Percentiles rank a stretch among this genome's conserved stretches.
phyloP scores from a whole-genome alignment of 2,113 vertebrate genomes.

The Oxyruncus cristatus region DNA sequence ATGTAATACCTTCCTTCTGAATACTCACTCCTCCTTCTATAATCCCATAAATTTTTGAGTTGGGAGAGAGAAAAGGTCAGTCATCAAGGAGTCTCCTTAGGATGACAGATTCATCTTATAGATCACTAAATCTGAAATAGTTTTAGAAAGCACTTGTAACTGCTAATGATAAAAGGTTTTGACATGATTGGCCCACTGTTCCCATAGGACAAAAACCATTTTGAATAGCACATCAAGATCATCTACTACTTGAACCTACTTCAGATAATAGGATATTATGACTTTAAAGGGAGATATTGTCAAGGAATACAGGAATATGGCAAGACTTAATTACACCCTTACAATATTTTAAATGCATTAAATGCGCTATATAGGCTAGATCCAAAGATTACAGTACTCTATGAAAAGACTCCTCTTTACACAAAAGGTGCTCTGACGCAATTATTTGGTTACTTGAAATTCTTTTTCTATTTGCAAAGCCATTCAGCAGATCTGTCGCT shows the following conservation, averaged over 20 bases:
- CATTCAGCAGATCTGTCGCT: constrained; percentile 1
- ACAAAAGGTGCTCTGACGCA: background rate
- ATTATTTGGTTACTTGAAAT: constrained; percentile 29
- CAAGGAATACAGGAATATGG: background rate
- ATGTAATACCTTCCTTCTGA: background rate
- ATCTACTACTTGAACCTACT: background rate
- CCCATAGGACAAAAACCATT: background rate
- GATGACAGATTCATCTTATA: background rate
- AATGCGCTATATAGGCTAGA: constrained; percentile 2
- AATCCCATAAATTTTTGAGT: background rate
- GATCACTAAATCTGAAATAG: background rate
- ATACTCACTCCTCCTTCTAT: background rate
- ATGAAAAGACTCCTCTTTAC: background rate
- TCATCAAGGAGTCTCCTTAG: background rate
- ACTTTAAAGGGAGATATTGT: background rate
- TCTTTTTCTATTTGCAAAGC: constrained; percentile 16
- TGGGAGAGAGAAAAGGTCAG: background rate
- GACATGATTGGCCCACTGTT: background rate
- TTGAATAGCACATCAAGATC: background rate
- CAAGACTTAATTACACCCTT: constrained; percentile 32
- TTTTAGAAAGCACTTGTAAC: background rate
- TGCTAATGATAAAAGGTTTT: background rate
- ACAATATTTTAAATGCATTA: background rate
- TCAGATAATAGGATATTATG: background rate
- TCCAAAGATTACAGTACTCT: background rate